Conservation (phyloP, 1,140 invertebrate genomes). For the Ganaspis sp. region DNA sequence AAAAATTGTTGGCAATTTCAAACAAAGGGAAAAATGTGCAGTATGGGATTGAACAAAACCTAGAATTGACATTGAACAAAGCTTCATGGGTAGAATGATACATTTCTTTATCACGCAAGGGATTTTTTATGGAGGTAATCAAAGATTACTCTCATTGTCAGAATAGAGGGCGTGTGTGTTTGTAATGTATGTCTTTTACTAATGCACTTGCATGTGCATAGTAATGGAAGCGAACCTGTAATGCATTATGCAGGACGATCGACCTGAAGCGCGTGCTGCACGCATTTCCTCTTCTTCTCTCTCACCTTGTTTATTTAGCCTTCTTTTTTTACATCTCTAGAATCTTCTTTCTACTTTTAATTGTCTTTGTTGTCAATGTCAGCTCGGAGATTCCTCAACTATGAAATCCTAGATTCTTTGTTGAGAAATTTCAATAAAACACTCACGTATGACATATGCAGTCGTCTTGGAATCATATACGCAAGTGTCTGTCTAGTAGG, state of each 20-base stretch:
- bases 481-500: background rate
- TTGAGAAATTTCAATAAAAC: no score
- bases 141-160: background rate
- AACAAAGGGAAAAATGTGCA: no score
- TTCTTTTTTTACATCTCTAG: background rate
- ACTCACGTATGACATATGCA: no score
- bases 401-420: no score
- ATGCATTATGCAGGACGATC: conserved; percentile 42
- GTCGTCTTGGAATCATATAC: no score
- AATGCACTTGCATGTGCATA: background rate
- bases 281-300: conserved; percentile 34
- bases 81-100: no score
- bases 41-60: no score
- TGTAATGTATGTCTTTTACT: background rate
- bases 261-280: conserved; percentile 40
- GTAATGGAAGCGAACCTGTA: background rate
- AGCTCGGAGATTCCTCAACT: no score
- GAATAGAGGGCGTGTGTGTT: background rate
- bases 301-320: background rate
- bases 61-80: no score
- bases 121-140: no score
- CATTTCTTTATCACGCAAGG: no score
- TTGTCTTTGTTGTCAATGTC: background rate
- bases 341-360: background rate
- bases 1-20: no score